A percentile compares a stretch with the other conserved stretches of the same genome.
Evolutionary conservation across 1,140 invertebrate genomes (phyloP).

Genomic region (Branchinecta lynchi): DNA sequence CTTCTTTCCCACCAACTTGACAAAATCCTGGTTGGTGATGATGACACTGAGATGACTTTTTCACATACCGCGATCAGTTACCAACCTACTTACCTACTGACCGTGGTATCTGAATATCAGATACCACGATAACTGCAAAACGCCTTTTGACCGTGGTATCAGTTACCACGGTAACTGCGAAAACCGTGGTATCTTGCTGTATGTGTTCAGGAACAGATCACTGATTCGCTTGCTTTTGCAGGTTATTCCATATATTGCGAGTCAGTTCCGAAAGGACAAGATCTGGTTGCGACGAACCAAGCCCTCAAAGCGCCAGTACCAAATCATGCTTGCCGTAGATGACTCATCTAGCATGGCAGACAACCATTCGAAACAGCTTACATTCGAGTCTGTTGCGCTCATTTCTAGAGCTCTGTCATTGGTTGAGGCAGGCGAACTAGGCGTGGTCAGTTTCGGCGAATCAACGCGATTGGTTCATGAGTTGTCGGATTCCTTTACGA

Average conservation of each 20-base stretch:
- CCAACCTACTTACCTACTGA: too few species aligned
- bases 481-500: slow-evolving; percentile 67
- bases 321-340: slow-evolving; percentile 90
- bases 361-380: slow-evolving; percentile 44
- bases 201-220: too few species aligned
- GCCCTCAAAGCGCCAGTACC: slow-evolving; percentile 88
- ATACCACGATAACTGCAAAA: too few species aligned
- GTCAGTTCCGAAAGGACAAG: slow-evolving; percentile 95
- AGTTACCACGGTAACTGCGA: too few species aligned
- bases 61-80: too few species aligned
- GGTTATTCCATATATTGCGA: slow-evolving; percentile 95
- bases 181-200: too few species aligned
- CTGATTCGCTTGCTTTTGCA: slow-evolving; percentile 22
- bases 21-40: too few species aligned
- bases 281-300: slow-evolving; percentile 95
- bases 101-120: too few species aligned
- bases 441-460: slow-evolving; percentile 85
- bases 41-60: too few species aligned
- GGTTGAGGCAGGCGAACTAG: slow-evolving; percentile 81
- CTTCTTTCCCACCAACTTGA: too few species aligned
- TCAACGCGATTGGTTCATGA: slow-evolving; percentile 62
- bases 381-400: slow-evolving; percentile 83
- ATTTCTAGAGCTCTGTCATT: slow-evolving; percentile 80
- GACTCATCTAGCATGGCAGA: slow-evolving; percentile 64
- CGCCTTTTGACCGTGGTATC: too few species aligned